These are phyloP conservation scores for Caenorhabditis inopinata DNA, from an alignment of 1,140 invertebrate genomes.

Conservation along the genomic window DNA sequence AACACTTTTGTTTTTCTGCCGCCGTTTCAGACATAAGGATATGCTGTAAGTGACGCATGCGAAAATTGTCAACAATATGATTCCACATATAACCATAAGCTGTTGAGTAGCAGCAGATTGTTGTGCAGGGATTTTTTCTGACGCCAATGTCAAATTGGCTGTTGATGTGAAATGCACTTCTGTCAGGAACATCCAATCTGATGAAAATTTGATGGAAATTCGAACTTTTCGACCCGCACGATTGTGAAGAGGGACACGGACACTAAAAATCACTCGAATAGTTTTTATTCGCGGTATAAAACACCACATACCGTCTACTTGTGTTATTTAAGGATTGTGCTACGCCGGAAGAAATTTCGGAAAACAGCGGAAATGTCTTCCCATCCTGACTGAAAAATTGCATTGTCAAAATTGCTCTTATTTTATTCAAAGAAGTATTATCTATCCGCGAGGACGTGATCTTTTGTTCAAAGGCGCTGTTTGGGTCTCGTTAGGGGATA, in stretches of 20 bases:
- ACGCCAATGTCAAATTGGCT: neutral
- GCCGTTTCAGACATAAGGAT: neutral
- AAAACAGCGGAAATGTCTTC: slow-evolving; percentile 31
- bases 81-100: neutral
- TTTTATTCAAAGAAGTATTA: no score
- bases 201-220: slow-evolving; percentile 38
- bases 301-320: neutral
- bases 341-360: slow-evolving; percentile 29
- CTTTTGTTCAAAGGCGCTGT: no score
- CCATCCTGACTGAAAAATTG: slow-evolving; percentile 43
- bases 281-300: neutral
- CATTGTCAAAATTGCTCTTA: no score
- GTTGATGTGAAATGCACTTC: slow-evolving; percentile 45
- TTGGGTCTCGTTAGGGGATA: no score
- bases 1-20: slow-evolving; percentile 15
- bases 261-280: slow-evolving; percentile 18
- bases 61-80: neutral
- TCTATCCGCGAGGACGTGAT: no score
- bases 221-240: slow-evolving; percentile 30
- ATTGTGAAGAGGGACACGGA: slow-evolving; percentile 37
- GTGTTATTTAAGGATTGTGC: slow-evolving; percentile 12
- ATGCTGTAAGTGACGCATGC: neutral
- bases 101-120: neutral
- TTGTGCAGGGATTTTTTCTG: neutral
- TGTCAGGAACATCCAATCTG: slow-evolving; percentile 45